Evolutionary conservation across 2,888 invertebrate species (phyloP).

Genomic region (Galerucella calmariensis): DNA sequence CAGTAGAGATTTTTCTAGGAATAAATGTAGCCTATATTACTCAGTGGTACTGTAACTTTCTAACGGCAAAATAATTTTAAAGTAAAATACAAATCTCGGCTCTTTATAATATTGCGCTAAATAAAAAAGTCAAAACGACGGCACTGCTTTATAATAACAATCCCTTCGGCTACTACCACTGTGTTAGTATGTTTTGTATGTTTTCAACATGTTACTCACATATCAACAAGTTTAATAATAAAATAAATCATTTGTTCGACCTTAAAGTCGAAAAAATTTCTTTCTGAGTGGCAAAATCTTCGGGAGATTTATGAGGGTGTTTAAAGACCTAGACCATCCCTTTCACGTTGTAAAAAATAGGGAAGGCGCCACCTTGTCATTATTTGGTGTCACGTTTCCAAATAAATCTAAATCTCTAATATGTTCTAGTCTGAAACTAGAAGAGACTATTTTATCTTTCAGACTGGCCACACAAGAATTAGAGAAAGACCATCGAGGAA

Average conservation of each 20-base stretch:
- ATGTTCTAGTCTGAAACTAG: slow-evolving; percentile 1
- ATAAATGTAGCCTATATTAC: too few relatives aligned
- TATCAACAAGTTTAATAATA: slow-evolving; percentile 16
- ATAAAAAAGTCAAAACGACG: too few relatives aligned
- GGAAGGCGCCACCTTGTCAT: slow-evolving; percentile 49
- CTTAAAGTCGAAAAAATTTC: slow-evolving; percentile 4
- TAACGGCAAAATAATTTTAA: too few relatives aligned
- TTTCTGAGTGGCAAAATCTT: slow-evolving; percentile 30
- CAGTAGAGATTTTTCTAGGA: too few relatives aligned
- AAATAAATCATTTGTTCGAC: slow-evolving; percentile 11
- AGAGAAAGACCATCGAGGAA: neutral
- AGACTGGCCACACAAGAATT: slow-evolving; percentile 30
- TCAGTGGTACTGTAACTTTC: too few relatives aligned
- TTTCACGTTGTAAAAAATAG: slow-evolving; percentile 48
- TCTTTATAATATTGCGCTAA: too few relatives aligned
- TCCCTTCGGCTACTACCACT: neutral
- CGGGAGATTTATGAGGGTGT: slow-evolving; percentile 42
- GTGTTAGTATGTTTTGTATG: neutral
- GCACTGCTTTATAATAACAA: too few relatives aligned
- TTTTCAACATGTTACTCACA: slow-evolving; percentile 1
- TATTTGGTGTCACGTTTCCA: slow-evolving; percentile 49
- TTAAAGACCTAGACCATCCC: slow-evolving; percentile 39
- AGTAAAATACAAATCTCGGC: too few relatives aligned
- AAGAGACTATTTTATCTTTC: slow-evolving; percentile 11
- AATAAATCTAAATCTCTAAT: slow-evolving; percentile 38